Conservation (phyloP, 2,797 vertebrate species). For the Argentina silus region DNA sequence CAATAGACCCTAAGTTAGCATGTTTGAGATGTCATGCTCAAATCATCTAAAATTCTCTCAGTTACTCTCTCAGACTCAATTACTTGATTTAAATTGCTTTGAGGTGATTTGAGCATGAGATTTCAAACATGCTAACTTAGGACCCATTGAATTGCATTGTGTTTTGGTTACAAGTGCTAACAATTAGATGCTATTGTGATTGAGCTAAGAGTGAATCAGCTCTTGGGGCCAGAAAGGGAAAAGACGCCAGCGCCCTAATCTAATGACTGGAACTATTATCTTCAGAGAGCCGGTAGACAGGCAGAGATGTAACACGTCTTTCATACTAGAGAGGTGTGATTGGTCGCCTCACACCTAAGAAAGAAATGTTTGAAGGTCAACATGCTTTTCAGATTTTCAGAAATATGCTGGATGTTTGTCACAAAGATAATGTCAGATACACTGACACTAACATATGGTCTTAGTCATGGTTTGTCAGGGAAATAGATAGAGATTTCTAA, state of each 20-base stretch:
- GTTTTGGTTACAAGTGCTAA: no score
- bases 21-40: no score
- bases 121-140: no score
- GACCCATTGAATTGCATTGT: background rate
- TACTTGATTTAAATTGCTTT: no score
- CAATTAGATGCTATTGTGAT: background rate
- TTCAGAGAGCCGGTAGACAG: background rate
- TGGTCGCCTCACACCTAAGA: background rate
- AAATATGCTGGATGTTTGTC: conserved; percentile 21
- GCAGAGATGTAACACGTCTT: background rate
- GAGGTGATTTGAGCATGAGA: no score
- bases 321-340: background rate
- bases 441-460: conserved; percentile 13
- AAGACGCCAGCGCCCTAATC: background rate
- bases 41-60: no score
- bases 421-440: background rate
- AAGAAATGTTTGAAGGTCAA: background rate
- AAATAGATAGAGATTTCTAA: no score
- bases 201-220: background rate
- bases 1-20: no score
- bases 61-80: no score
- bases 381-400: background rate
- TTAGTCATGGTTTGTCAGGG: conserved; percentile 18
- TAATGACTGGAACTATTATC: background rate
- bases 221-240: background rate